Percentiles rank a stretch among this genome's conserved stretches.
Conservation (phyloP, 2,113 vertebrate species). For the human region DNA sequence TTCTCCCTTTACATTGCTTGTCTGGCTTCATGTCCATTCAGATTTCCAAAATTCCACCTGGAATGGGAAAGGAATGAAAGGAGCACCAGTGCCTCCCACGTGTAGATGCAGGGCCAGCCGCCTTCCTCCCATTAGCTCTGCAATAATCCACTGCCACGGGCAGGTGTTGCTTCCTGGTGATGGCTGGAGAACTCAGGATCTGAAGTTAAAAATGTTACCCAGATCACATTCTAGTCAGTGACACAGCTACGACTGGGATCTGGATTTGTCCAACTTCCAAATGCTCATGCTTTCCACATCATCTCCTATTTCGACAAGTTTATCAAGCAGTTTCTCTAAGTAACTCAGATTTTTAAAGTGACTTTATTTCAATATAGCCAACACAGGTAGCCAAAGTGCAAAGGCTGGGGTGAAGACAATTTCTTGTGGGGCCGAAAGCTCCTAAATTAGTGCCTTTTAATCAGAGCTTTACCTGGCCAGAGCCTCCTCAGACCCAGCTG, state of each 20-base stretch:
- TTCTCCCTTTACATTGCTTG: neutral
- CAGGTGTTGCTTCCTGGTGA: rapidly evolving
- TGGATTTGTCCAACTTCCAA: neutral
- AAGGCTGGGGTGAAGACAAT: neutral
- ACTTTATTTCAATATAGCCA: neutral
- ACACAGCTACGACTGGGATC: too few relatives aligned
- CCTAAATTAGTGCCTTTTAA: neutral
- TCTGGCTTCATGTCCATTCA: neutral
- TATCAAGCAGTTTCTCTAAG: neutral
- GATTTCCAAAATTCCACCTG: neutral
- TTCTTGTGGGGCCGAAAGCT: neutral
- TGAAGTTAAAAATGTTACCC: neutral
- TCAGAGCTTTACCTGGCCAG: neutral
- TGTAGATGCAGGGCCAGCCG: neutral
- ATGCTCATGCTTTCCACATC: too few relatives aligned
- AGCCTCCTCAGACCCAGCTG: too few relatives aligned
- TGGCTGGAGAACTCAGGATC: neutral
- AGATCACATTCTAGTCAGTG: neutral
- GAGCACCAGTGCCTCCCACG: too few relatives aligned
- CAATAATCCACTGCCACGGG: rapidly evolving
- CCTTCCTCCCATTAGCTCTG: rapidly evolving
- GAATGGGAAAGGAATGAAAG: neutral
- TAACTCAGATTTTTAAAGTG: neutral
- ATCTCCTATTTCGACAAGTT: neutral
- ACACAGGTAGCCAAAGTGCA: neutral